Base-by-base conservation (phyloP, 2,888 invertebrate genomes). In the Prosopocoilus inquinatus region DNA sequence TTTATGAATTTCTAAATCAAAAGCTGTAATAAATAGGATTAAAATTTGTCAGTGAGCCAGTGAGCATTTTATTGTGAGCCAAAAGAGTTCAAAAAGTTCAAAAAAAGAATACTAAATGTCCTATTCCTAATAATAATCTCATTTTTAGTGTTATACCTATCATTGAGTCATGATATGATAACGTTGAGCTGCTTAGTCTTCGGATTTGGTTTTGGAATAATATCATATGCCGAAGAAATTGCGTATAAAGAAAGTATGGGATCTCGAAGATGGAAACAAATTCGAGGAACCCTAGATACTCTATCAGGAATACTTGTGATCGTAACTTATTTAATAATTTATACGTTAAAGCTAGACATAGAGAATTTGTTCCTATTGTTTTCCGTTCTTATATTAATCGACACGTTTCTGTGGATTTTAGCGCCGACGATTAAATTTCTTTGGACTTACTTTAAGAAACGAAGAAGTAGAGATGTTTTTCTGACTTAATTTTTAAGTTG, bases 131-230 rank as follows among this genome's bases (percentile, higher is more conserved):
- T 44, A 35, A 34, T 41, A 28, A 36, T 50, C 55, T 58, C 12
- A 47, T 48, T 67, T 66, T 57, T 52, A 67, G 67, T 64, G 43
- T 41, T 62, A 4, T 55, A 62, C 53, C 58, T 60, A 32, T 59
- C 59, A 2, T 41, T 47, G 39, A 47, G 38, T 16, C 57, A 62
- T 43, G 56, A 61, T 50, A 62, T 58, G 45, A 58, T 64, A 13
- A 59, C 59, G 11, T 34, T 64, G 9, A 61, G 63, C 39, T 58
- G 65, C 33, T 49, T 60, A n/a, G 50, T 64, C 1, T 59, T 63
- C 46, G 67, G 67, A 35, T 59, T 64, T 47, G 64, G 67, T 13
- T 64, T 62, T 54, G 67, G 67, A 39, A 59, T 61, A 1, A 60
- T 60, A 36, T 58, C 64, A 3, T 60, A 59, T 46, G 58, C 60